Evolutionary conservation across 2,113 vertebrate species (phyloP), one percentile per base, ranked within the genome.

Genomic region (Macaca mulatta): DNA sequence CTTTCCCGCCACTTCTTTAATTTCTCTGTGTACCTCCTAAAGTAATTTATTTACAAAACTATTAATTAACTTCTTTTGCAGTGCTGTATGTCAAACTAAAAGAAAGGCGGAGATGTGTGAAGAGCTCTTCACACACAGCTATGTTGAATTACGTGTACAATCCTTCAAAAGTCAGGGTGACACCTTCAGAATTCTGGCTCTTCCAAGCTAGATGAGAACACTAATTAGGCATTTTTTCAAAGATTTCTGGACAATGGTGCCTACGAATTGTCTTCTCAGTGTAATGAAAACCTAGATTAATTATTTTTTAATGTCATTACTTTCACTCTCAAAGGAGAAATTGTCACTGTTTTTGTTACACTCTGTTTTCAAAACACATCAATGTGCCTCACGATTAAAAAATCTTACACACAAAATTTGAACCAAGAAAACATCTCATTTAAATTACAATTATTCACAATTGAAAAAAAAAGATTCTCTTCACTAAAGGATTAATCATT

Each of bases 21-120:
- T 96, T 96, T 98, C 83, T 77, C 83, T 61, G 23, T 74, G 55
- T 25, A 79, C 59, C 32, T 59, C 35, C 74, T 74, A 84, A 84
- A 87, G 55, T 83, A 89, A 93, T 93, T 38, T 93, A 97, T 90
- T 94, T 93, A 85, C 35, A 75, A 90, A 93, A 59, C 40, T 43
- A 67, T 81, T 57, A 75, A 96, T 70, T 72, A 79, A 48, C 93
- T 94, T 97, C 55, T 57, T 93, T 69, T 77, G 38, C 57, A 96
- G 38, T 22, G 57, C n/a, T 81, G 2, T 61, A 57, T 20, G 52
- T 48, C 48, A 25, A 95, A 84, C 38, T 77, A 77, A 90, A 78
- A 77, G 14, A 50, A 77, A 79, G 18, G 30, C 22, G 88, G n/a
- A 22, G 17, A 20, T 78, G 35, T 22, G 43, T 25, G 18, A 48